phyloP scores from a whole-genome alignment of 2,888 invertebrate species.

The Hypselothyrea guttata region DNA sequence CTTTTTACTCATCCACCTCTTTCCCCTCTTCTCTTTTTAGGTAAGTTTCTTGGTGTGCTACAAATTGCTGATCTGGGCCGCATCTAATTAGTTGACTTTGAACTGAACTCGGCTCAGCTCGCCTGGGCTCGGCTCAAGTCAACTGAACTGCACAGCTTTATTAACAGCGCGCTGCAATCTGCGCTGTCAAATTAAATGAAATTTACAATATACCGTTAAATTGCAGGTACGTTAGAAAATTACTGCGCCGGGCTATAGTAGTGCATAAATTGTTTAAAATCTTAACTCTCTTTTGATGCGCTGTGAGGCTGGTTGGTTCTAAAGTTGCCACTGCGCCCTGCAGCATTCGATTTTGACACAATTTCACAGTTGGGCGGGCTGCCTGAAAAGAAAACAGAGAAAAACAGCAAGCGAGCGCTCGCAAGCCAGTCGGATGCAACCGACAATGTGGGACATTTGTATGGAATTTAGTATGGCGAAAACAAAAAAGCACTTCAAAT shows the following conservation, averaged over 20 bases:
- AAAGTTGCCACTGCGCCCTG: constrained; percentile 27
- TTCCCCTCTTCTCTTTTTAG: constrained; percentile 43
- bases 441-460: too few species aligned
- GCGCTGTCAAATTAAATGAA: constrained; percentile 69
- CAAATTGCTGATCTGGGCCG: constrained; percentile 43
- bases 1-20: constrained; percentile 29
- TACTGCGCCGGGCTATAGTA: constrained; percentile 21
- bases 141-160: constrained; percentile 44
- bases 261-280: constrained; percentile 39
- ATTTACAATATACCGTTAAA: constrained; percentile 74
- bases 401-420: background rate
- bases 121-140: too few species aligned
- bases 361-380: constrained; percentile 53
- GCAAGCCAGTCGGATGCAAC: too few species aligned
- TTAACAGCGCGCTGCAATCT: constrained; percentile 36
- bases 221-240: constrained; percentile 67
- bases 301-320: constrained; percentile 22
- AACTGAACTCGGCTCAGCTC: background rate
- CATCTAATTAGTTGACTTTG: constrained; percentile 43
- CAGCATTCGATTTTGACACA: constrained; percentile 57
- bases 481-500: too few species aligned
- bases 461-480: too few species aligned
- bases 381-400: constrained; percentile 23
- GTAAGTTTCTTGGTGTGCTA: constrained; percentile 46
- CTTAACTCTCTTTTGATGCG: constrained; percentile 16